phyloP scores from a whole-genome alignment of 2,888 invertebrate genomes.

The Sipha maydis region DNA sequence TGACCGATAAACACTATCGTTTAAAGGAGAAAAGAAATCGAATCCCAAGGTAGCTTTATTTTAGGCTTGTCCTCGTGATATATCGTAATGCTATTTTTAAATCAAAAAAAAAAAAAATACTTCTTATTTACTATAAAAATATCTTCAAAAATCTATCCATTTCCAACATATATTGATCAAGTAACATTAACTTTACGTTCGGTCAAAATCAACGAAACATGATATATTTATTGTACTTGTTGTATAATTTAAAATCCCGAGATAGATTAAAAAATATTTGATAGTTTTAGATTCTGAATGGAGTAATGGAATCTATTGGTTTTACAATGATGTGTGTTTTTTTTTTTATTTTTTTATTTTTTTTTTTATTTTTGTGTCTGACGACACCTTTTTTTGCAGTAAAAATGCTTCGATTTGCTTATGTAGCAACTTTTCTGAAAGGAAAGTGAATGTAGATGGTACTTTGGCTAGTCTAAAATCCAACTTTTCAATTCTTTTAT shows the following conservation, averaged over 20 bases:
- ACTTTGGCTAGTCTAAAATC: too few species aligned
- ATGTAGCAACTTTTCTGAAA: too few species aligned
- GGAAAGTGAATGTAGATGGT: too few species aligned
- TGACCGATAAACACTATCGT: constrained; percentile 45
- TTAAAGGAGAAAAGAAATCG: constrained; percentile 42
- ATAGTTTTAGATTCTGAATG: not conserved
- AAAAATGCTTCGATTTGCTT: too few species aligned
- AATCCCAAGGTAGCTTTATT: constrained; percentile 40
- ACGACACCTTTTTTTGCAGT: too few species aligned
- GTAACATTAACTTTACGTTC: constrained; percentile 4
- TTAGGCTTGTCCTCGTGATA: constrained; percentile 37
- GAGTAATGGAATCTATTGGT: too few species aligned
- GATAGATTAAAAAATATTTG: not conserved
- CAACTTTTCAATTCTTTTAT: too few species aligned
- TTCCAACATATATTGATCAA: constrained; percentile 23
- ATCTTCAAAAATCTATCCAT: constrained; percentile 1
- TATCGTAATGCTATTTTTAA: constrained; percentile 43
- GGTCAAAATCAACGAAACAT: not conserved
- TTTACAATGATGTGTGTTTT: too few species aligned
- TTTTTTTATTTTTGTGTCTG: too few species aligned
- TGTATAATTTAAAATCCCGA: too few species aligned
- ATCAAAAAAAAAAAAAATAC: not conserved
- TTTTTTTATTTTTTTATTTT: too few species aligned
- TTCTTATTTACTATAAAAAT: not conserved
- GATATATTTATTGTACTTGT: too few species aligned